Evolutionary conservation across 2,113 vertebrate species (phyloP).

Genomic region (Lepisosteus osseus): DNA sequence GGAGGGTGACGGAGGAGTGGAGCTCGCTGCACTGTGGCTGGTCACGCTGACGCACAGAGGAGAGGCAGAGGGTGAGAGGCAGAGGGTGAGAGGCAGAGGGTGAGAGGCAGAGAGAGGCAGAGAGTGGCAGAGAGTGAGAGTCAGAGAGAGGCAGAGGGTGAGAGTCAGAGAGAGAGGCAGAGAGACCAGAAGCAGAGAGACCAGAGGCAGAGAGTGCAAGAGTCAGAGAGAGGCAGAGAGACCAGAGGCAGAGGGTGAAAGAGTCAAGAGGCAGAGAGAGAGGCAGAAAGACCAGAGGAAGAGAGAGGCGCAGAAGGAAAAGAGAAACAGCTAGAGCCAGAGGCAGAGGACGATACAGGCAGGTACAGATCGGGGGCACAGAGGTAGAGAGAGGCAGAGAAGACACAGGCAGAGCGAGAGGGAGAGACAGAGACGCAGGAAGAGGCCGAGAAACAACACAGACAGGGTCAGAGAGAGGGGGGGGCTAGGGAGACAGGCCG

Average conservation of each 20-base stretch:
- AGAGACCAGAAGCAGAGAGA: background rate
- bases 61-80: background rate
- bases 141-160: background rate
- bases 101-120: background rate
- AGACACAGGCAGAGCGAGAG: background rate
- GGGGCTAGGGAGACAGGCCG: background rate
- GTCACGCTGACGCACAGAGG: slow-evolving; percentile 17
- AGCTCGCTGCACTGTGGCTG: slow-evolving; percentile 49
- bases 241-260: background rate
- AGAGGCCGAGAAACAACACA: background rate
- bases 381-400: background rate
- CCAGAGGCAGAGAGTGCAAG: background rate
- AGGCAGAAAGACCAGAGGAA: background rate
- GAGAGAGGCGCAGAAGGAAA: background rate
- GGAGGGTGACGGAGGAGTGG: slow-evolving; percentile 63
- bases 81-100: background rate
- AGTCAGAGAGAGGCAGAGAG: background rate
- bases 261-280: background rate
- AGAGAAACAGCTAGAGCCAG: background rate
- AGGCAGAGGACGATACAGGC: background rate
- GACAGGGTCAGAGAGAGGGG: background rate
- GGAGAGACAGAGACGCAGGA: background rate
- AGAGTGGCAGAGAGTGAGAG: background rate
- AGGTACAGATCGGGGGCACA: background rate
- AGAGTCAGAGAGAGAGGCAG: slow-evolving; percentile 5